These are phyloP conservation scores for Oncorhynchus mykiss DNA, from an alignment of 2,113 vertebrate genomes.

Conservation along the genomic window DNA sequence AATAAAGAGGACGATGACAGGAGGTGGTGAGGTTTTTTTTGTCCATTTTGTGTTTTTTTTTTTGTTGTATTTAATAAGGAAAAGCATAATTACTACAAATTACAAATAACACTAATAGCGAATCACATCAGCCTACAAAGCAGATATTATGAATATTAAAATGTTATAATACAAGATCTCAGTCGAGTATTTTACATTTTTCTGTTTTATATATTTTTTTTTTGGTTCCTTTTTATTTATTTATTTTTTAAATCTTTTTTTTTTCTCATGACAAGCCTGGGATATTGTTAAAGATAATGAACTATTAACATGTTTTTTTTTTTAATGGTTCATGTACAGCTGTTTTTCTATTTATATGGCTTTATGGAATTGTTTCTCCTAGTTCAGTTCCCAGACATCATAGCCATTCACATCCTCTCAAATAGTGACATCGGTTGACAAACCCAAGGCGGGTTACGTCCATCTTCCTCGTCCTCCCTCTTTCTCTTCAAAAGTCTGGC, in stretches of 20 bases:
- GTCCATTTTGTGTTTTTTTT: conserved; percentile 88
- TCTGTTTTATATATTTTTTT: conserved; percentile 9
- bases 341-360: conserved; percentile 69
- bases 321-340: conserved; percentile 75
- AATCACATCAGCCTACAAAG: conserved; percentile 96
- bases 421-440: neutral
- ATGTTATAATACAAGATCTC: conserved; percentile 99
- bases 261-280: conserved; percentile 82
- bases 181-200: conserved; percentile 99
- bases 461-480: neutral
- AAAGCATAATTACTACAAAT: conserved; percentile 98
- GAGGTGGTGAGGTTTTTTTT: conserved; percentile 90
- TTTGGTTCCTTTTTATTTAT: too few species aligned
- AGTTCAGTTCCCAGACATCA: conserved; percentile 49
- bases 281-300: conserved; percentile 84
- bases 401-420: conserved; percentile 2
- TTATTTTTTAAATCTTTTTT: conserved; percentile 59
- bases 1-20: conserved; percentile 32
- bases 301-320: conserved; percentile 76
- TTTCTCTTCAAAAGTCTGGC: conserved; percentile 2
- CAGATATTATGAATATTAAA: conserved; percentile 99
- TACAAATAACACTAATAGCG: conserved; percentile 94
- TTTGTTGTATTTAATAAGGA: conserved; percentile 88
- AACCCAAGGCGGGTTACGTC: conserved; percentile 7
- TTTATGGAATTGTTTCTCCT: conserved; percentile 69